Evolutionary conservation across 2,888 invertebrate genomes (phyloP).

Genomic region (Loripinus fragilis): DNA sequence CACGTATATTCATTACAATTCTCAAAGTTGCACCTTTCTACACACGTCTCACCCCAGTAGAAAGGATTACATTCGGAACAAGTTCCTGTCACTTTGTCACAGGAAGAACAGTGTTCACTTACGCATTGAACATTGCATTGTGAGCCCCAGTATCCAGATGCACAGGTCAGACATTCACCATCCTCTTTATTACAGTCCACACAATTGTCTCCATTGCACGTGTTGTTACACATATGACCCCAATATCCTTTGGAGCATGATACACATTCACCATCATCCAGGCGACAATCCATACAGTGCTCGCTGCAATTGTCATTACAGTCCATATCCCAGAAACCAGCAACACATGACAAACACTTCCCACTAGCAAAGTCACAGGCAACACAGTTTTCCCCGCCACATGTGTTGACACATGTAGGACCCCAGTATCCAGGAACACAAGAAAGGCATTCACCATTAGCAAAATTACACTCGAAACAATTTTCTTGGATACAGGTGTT

Average conservation of each 20-base stretch:
- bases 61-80: neutral
- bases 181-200: slow-evolving; percentile 1
- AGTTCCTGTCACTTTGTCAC: neutral
- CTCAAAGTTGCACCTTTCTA: neutral
- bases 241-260: slow-evolving; percentile 38
- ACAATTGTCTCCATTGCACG: slow-evolving; percentile 28
- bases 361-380: slow-evolving; percentile 32
- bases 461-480: slow-evolving; percentile 31
- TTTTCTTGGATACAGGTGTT: slow-evolving; percentile 1
- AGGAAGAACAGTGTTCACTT: neutral
- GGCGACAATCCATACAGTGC: slow-evolving; percentile 33
- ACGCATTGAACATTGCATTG: slow-evolving; percentile 23
- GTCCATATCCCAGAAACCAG: slow-evolving; percentile 19
- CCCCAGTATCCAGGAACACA: slow-evolving; percentile 49
- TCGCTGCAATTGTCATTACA: slow-evolving; percentile 37
- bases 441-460: slow-evolving; percentile 28
- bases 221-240: slow-evolving; percentile 38
- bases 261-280: slow-evolving; percentile 31
- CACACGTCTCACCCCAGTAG: neutral
- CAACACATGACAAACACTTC: slow-evolving; percentile 25
- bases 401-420: slow-evolving; percentile 29
- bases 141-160: slow-evolving; percentile 25
- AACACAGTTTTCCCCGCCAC: slow-evolving; percentile 20
- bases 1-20: neutral
- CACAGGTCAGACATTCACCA: slow-evolving; percentile 29